phyloP scores from a whole-genome alignment of 2,888 invertebrate genomes.

The Sesamia inferens region DNA sequence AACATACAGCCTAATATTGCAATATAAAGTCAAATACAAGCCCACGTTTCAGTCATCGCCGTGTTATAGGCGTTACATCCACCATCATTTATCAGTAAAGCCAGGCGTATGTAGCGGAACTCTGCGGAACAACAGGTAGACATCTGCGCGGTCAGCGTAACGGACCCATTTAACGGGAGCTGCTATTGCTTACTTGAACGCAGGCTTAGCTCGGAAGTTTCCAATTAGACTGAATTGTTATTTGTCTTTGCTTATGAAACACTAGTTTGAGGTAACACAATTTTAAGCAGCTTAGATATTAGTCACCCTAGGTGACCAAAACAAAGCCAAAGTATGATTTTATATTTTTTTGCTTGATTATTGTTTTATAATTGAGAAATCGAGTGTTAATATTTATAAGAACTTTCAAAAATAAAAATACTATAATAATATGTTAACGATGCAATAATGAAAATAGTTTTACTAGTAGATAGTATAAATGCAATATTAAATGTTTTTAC shows the following conservation, averaged over 20 bases:
- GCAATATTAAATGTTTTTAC: background rate
- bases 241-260: slow-evolving; percentile 28
- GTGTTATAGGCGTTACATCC: slow-evolving; percentile 56
- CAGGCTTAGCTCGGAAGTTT: slow-evolving; percentile 36
- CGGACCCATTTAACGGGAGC: slow-evolving; percentile 73
- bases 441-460: background rate
- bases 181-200: slow-evolving; percentile 52
- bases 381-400: background rate
- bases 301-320: background rate
- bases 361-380: background rate
- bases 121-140: slow-evolving; percentile 55
- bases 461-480: background rate
- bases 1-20: slow-evolving; percentile 32
- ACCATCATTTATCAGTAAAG: slow-evolving; percentile 56
- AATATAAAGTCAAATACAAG: slow-evolving; percentile 27
- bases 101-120: slow-evolving; percentile 60
- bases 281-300: background rate
- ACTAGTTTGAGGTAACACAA: background rate
- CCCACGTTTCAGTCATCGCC: slow-evolving; percentile 49
- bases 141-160: slow-evolving; percentile 73
- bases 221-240: slow-evolving; percentile 49
- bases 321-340: background rate
- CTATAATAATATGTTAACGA: background rate
- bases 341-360: background rate
- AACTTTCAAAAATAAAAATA: background rate